These are phyloP conservation scores for Cromileptes altivelis DNA, from an alignment of 2,113 vertebrate species.

Conservation along the genomic window DNA sequence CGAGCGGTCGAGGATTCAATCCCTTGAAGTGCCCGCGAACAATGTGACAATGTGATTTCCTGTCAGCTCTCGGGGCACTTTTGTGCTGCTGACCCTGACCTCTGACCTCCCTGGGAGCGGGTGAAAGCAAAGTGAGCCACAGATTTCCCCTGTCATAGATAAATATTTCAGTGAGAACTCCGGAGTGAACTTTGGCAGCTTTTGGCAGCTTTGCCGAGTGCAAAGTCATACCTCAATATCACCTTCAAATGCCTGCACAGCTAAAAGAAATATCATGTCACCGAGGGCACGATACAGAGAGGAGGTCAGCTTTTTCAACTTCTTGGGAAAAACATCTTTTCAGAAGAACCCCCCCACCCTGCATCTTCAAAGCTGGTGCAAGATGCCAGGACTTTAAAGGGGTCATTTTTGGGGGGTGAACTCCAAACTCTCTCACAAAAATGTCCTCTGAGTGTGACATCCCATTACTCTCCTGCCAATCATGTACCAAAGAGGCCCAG, in stretches of 20 bases:
- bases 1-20: not conserved
- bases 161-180: slow-evolving; percentile 49
- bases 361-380: slow-evolving; percentile 10
- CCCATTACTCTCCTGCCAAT: slow-evolving; percentile 63
- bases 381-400: slow-evolving; percentile 39
- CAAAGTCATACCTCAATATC: slow-evolving; percentile 60
- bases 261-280: slow-evolving; percentile 53
- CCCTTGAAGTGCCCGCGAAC: not conserved
- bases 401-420: slow-evolving; percentile 25
- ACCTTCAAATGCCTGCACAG: slow-evolving; percentile 55
- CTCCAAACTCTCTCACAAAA: slow-evolving; percentile 27
- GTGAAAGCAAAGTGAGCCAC: slow-evolving; percentile 6
- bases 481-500: slow-evolving; percentile 49
- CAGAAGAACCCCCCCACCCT: not conserved
- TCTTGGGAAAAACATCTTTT: slow-evolving; percentile 29
- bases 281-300: slow-evolving; percentile 1
- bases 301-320: slow-evolving; percentile 31
- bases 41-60: slow-evolving; percentile 7
- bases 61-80: not conserved
- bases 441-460: slow-evolving; percentile 55
- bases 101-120: not conserved
- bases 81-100: slow-evolving; percentile 3
- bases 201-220: slow-evolving; percentile 46
- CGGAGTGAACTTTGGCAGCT: slow-evolving; percentile 39
- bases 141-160: slow-evolving; percentile 30